phyloP scores from a whole-genome alignment of 2,797 vertebrate species.

The Thaleichthys pacificus region DNA sequence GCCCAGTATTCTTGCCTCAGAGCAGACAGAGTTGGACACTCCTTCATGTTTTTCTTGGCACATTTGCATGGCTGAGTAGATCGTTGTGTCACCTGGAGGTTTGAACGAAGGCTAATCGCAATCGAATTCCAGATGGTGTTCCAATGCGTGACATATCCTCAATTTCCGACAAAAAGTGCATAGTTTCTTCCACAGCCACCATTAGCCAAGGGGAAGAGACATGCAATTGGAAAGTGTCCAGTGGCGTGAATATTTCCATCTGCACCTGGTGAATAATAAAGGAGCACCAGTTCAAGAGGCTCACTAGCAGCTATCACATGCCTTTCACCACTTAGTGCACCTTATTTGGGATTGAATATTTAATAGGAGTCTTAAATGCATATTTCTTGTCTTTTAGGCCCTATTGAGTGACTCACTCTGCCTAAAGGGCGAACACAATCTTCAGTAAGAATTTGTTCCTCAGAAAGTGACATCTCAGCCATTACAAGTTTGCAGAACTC shows the following conservation, averaged over 20 bases:
- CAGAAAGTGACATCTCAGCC: conserved; percentile 32
- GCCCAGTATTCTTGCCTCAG: conserved; percentile 38
- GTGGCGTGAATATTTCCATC: conserved; percentile 9
- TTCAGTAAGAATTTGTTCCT: conserved; percentile 43
- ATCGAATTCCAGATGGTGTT: conserved; percentile 15
- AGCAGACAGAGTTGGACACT: conserved; percentile 48
- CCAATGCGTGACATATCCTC: conserved; percentile 16
- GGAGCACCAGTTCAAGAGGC: conserved; percentile 56
- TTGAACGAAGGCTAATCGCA: neutral
- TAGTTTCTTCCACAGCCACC: neutral
- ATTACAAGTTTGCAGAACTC: conserved; percentile 15
- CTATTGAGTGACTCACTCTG: conserved; percentile 46
- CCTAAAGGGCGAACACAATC: conserved; percentile 49
- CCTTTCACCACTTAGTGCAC: conserved; percentile 40
- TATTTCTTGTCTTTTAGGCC: conserved; percentile 55
- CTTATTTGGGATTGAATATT: conserved; percentile 55
- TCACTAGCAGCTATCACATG: conserved; percentile 35
- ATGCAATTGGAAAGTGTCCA: conserved; percentile 11
- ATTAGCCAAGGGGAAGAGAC: neutral
- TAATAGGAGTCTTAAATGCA: conserved; percentile 51
- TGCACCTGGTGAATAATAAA: neutral
- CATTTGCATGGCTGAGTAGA: conserved; percentile 64
- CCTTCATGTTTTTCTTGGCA: conserved; percentile 41
- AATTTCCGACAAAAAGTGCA: conserved; percentile 1
- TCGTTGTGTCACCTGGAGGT: conserved; percentile 9